A percentile compares a stretch with the other conserved stretches of the same genome.
Evolutionary conservation across 2,888 invertebrate species (phyloP).

Genomic region (Spilosoma lubricipeda): DNA sequence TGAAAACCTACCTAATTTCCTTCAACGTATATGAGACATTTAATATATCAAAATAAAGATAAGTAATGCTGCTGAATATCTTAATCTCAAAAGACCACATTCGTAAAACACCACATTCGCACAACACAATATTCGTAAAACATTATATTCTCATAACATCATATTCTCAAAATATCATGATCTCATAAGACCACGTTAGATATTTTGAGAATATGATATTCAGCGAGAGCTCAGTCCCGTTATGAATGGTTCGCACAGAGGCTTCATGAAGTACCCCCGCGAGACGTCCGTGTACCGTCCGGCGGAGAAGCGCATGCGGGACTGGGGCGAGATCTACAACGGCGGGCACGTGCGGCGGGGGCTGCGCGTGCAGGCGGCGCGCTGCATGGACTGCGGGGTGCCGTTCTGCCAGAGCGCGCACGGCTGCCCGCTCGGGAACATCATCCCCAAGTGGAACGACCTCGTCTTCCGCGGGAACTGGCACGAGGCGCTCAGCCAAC

Average conservation of each 20-base stretch:
- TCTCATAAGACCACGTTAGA: no score
- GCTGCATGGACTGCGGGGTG: slow-evolving; percentile 99
- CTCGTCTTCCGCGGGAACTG: slow-evolving; percentile 97
- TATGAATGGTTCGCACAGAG: slow-evolving; percentile 82
- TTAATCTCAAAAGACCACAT: no score
- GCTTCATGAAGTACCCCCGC: slow-evolving; percentile 98
- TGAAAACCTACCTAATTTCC: no score
- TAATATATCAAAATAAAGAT: no score
- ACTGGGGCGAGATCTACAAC: slow-evolving; percentile 99
- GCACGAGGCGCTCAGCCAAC: slow-evolving; percentile 96
- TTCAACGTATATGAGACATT: no score
- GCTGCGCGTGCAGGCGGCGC: slow-evolving; percentile 95
- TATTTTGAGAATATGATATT: no score
- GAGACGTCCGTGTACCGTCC: slow-evolving; percentile 95
- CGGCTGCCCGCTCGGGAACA: slow-evolving; percentile 99
- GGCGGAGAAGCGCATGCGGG: slow-evolving; percentile 93
- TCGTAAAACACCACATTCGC: no score
- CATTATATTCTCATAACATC: no score
- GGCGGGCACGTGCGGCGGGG: slow-evolving; percentile 94
- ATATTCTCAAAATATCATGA: no score
- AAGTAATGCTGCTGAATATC: no score
- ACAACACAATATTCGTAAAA: no score
- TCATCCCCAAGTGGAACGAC: slow-evolving; percentile 99
- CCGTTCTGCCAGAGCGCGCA: slow-evolving; percentile 93
- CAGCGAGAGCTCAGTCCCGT: not conserved